phyloP scores from a whole-genome alignment of 1,140 invertebrate genomes.

The Bicyclus anynana region DNA sequence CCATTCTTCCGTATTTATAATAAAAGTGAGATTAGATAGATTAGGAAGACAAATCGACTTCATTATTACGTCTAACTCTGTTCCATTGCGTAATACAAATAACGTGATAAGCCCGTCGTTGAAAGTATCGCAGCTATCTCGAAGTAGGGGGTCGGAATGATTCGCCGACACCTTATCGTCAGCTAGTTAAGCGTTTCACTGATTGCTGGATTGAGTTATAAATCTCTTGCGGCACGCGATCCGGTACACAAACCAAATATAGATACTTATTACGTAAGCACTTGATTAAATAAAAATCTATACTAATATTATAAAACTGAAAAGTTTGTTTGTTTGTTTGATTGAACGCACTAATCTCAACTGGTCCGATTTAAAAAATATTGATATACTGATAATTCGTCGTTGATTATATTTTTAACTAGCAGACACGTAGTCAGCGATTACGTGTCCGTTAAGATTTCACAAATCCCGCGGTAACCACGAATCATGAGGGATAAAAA shows the following conservation, averaged over 20 bases:
- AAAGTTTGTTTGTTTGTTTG: too few species aligned
- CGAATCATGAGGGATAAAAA: too few species aligned
- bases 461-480: too few species aligned
- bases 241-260: slow-evolving; percentile 34
- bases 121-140: slow-evolving; percentile 15
- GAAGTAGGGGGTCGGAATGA: slow-evolving; percentile 54
- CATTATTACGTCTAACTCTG: background rate
- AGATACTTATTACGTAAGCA: background rate
- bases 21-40: background rate
- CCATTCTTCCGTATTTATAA: background rate
- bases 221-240: slow-evolving; percentile 69
- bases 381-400: too few species aligned
- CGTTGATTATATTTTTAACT: too few species aligned
- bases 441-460: too few species aligned
- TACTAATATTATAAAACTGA: too few species aligned
- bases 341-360: too few species aligned
- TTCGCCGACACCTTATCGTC: slow-evolving; percentile 69
- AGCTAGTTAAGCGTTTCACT: slow-evolving; percentile 71
- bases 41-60: background rate
- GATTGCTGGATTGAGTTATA: slow-evolving; percentile 74
- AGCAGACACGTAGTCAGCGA: too few species aligned
- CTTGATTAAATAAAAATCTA: too few species aligned
- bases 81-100: background rate
- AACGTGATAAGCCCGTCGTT: background rate
- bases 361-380: too few species aligned